Evolutionary conservation across 2,797 vertebrate species (phyloP).

Genomic region (Telmatherina bonti): DNA sequence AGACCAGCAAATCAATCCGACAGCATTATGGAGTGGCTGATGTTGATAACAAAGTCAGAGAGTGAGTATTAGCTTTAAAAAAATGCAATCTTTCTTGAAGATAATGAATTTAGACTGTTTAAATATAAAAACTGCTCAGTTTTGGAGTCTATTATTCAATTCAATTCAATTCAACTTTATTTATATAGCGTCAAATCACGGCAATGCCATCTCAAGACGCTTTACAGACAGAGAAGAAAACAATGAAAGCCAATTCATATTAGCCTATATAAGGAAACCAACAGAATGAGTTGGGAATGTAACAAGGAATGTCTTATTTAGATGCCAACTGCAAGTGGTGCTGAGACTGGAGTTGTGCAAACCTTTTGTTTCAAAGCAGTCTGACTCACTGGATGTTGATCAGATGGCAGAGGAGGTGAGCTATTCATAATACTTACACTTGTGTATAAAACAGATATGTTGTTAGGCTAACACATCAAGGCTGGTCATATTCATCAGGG

Average conservation of each 20-base stretch:
- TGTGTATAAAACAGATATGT: background rate
- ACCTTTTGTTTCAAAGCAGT: conserved; percentile 75
- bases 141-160: background rate
- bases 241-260: too few species aligned
- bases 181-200: too few species aligned
- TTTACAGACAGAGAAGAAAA: too few species aligned
- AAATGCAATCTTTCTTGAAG: background rate
- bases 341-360: conserved; percentile 90
- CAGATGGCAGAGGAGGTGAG: conserved; percentile 90
- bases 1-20: conserved; percentile 87
- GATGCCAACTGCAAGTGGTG: conserved; percentile 91
- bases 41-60: conserved; percentile 88
- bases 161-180: too few species aligned
- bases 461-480: background rate
- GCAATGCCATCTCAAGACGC: too few species aligned
- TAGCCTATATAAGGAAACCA: too few species aligned
- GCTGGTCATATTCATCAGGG: background rate
- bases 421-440: background rate
- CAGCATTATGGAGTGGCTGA: conserved; percentile 82
- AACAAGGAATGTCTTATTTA: conserved; percentile 57
- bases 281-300: too few species aligned
- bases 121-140: background rate
- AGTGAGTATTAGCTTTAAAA: conserved; percentile 81
- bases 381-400: conserved; percentile 78
- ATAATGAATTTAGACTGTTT: background rate